Conservation (phyloP, 2,797 vertebrate genomes). For the Trichosurus vulpecula region DNA sequence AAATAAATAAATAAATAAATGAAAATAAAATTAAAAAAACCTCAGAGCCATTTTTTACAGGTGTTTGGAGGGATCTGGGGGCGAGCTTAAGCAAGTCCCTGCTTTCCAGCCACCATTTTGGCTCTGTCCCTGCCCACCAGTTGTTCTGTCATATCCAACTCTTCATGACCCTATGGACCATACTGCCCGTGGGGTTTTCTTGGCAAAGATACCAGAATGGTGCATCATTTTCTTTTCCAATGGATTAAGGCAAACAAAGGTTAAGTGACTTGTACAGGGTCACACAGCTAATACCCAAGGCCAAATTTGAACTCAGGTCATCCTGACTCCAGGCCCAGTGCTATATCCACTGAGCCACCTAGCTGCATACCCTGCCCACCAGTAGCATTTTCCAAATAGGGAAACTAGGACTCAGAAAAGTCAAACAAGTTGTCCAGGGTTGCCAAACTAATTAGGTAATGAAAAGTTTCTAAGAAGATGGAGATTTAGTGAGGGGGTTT, state of each 20-base stretch:
- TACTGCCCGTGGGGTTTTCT: not conserved
- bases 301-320: not conserved
- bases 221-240: not conserved
- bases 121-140: not conserved
- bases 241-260: not conserved
- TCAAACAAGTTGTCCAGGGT: not conserved
- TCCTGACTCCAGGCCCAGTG: not conserved
- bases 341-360: not conserved
- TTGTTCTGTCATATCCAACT: not conserved
- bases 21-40: too few species aligned
- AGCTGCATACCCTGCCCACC: not conserved
- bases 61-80: too few species aligned
- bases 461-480: not conserved
- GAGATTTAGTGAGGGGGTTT: slow-evolving; percentile 19
- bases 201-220: not conserved
- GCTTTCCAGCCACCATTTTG: too few species aligned
- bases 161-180: not conserved
- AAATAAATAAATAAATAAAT: too few species aligned
- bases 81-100: too few species aligned
- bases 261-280: too few species aligned
- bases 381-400: not conserved
- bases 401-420: not conserved
- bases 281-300: not conserved
- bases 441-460: not conserved
- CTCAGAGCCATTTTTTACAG: too few species aligned